phyloP scores from a whole-genome alignment of 1,140 invertebrate genomes.

The Drosophila lini region DNA sequence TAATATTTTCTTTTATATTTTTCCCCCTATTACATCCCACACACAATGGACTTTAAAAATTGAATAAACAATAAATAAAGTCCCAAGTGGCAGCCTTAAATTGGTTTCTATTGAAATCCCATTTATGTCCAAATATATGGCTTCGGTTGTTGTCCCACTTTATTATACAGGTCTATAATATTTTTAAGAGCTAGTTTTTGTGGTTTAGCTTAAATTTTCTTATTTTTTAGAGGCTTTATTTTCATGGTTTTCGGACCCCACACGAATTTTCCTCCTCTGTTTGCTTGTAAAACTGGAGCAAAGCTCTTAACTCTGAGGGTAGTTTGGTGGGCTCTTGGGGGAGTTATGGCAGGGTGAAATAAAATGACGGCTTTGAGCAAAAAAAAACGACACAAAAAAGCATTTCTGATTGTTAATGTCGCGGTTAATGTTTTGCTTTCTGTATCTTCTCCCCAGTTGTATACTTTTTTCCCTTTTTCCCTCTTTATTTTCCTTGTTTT shows the following conservation, averaged over 20 bases:
- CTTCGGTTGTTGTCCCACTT: not conserved
- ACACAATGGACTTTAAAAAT: conserved; percentile 12
- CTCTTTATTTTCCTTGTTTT: conserved; percentile 10
- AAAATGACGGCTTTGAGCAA: conserved; percentile 21
- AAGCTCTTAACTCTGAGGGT: conserved; percentile 68
- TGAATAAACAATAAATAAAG: conserved; percentile 23
- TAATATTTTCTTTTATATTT: not conserved
- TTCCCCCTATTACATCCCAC: not conserved
- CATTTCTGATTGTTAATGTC: conserved; percentile 74
- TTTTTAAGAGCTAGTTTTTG: conserved; percentile 21
- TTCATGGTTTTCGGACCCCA: conserved; percentile 17
- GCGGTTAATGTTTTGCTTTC: conserved; percentile 55
- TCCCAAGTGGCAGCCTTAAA: conserved; percentile 6
- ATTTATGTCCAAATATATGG: conserved; percentile 6
- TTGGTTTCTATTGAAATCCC: conserved; percentile 13
- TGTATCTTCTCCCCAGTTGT: conserved; percentile 6
- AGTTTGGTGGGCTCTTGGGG: conserved; percentile 21
- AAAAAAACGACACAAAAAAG: conserved; percentile 41
- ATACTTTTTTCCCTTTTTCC: conserved; percentile 6
- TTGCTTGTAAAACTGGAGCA: conserved; percentile 68
- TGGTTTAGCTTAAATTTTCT: conserved; percentile 13
- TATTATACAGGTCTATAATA: conserved; percentile 10
- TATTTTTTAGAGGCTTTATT: conserved; percentile 13
- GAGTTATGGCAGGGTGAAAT: conserved; percentile 16
- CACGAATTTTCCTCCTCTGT: conserved; percentile 39